Evolutionary conservation across 2,888 invertebrate genomes (phyloP), one percentile per base, ranked within the genome.

Genomic region (Apodemia hepburni): DNA sequence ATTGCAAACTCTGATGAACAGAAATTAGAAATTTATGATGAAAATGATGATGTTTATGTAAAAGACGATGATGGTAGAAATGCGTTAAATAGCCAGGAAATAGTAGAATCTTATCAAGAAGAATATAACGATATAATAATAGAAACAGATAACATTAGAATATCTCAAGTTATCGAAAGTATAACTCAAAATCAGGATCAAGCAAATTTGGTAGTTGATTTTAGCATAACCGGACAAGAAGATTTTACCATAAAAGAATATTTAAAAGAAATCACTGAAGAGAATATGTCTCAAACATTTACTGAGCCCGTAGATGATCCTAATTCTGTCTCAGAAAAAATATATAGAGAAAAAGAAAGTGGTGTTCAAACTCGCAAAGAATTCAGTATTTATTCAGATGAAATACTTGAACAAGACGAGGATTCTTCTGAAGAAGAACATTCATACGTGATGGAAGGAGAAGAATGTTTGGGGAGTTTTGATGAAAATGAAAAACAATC

Each of bases 361-460:
- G 11, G 38, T 4, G 12, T 38, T 38, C 38, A 12, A 38, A 12
- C 12, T 42, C 5, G 5, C 5, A 42, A 42, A 42, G 15, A 15
- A 42, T 15, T 0, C 15, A 42, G 15, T 42, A 42, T 5, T 42
- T 42, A 42, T 42, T 42, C 42, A 42, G 42, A 15, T 9, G 15
- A 42, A 42, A 12, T 38, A 15, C 5, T 42, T 4, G 12, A 6
- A 42, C 5, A 42, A 2, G 15, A 15, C 5, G 15, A 15, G 15
- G 0, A 1, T 42, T 15, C 42, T 15, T 42, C 12, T 45, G 54
- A 64, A 59, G 59, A 29, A 38, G 61, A 64, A 27, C 12, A 15
- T 1, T 54, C 18, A 0, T 6, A 8, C 2, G 12, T 12, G 6
- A 22, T 54, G 1, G 27, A 22, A 6, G 27, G 27, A 27, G 54